These are phyloP conservation scores for Chrysolina haemoptera DNA, from an alignment of 2,888 invertebrate genomes.

Conservation along the genomic window DNA sequence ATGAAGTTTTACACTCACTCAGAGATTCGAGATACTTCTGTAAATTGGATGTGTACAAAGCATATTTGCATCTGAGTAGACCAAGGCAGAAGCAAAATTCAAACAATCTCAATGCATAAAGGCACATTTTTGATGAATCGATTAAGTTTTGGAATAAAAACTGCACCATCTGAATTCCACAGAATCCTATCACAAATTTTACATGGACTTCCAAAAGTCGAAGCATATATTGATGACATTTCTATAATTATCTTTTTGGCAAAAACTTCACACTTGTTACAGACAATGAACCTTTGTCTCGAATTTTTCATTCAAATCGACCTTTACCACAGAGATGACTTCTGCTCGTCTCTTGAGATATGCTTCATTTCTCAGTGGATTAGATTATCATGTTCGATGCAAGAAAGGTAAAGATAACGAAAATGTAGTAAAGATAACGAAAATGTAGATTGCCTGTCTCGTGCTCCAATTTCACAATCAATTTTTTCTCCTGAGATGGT, in stretches of 20 bases:
- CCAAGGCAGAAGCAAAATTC: constrained; percentile 45
- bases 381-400: not conserved
- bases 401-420: no score
- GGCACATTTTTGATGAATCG: constrained; percentile 33
- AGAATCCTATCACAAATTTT: constrained; percentile 50
- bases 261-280: not conserved
- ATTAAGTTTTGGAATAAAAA: constrained; percentile 52
- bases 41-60: constrained; percentile 55
- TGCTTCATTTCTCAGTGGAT: constrained; percentile 8
- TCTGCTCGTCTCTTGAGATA: constrained; percentile 21
- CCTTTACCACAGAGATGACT: constrained; percentile 18
- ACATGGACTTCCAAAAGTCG: constrained; percentile 41
- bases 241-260: not conserved
- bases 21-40: constrained; percentile 54
- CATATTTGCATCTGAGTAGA: constrained; percentile 54
- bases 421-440: no score
- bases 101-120: constrained; percentile 52
- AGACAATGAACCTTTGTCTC: no score
- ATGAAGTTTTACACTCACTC: constrained; percentile 53
- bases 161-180: constrained; percentile 52
- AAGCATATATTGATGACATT: constrained; percentile 45
- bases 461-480: not conserved
- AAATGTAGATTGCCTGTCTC: not conserved
- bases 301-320: constrained; percentile 27
- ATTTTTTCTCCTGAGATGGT: not conserved